Evolutionary conservation across 2,888 invertebrate genomes (phyloP).

Genomic region (Balanococcus diminutus): DNA sequence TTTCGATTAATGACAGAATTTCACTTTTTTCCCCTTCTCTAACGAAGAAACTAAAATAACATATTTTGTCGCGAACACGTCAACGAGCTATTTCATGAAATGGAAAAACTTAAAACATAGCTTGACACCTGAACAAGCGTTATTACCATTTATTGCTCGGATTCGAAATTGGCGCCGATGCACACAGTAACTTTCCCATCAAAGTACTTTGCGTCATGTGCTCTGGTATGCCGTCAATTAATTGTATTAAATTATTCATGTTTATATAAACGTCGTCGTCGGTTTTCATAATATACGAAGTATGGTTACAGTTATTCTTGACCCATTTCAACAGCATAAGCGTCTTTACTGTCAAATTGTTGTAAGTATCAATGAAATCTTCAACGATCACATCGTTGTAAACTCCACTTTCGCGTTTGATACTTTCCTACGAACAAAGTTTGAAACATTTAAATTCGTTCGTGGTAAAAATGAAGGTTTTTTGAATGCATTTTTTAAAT

Average conservation of each 20-base stretch:
- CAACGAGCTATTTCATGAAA: not conserved
- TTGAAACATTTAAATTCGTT: not conserved
- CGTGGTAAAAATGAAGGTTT: not conserved
- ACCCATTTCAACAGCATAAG: conserved; percentile 85
- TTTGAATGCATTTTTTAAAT: conserved; percentile 9
- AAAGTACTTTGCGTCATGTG: not conserved
- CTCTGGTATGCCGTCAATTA: conserved; percentile 61
- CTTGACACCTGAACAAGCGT: not conserved
- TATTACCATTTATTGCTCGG: conserved; percentile 51
- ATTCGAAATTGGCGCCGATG: not conserved
- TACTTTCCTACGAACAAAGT: conserved; percentile 65
- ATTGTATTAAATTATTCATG: conserved; percentile 68
- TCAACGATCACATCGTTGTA: conserved; percentile 83
- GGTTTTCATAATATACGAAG: conserved; percentile 78
- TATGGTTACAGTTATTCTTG: conserved; percentile 69
- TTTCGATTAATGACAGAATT: not conserved
- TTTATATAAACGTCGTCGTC: conserved; percentile 89
- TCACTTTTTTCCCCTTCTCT: not conserved
- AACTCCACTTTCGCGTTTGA: conserved; percentile 71
- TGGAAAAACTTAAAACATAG: not conserved
- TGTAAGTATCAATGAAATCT: conserved; percentile 81
- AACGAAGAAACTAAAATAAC: not conserved
- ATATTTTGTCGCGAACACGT: not conserved
- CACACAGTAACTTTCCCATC: conserved; percentile 40
- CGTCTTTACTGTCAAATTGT: conserved; percentile 84